These are phyloP conservation scores for Samia ricini DNA, from an alignment of 1,140 invertebrate species.

Conservation along the genomic window DNA sequence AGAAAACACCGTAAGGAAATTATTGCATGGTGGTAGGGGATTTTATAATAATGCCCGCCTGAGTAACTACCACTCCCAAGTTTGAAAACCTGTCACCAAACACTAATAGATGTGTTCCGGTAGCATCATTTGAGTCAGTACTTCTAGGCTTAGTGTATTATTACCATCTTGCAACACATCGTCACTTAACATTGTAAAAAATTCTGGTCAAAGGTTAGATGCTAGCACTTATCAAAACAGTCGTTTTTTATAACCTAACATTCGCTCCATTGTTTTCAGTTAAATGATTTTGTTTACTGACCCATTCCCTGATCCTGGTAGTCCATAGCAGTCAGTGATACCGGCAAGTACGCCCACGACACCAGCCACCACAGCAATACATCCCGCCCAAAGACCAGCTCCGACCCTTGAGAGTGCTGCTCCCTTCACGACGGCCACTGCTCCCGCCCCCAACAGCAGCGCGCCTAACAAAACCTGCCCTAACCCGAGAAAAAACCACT, in stretches of 20 bases:
- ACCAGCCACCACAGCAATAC: slow-evolving; percentile 77
- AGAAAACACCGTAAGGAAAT: too few species aligned
- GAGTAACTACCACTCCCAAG: too few species aligned
- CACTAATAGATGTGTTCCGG: too few species aligned
- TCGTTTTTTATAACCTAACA: not conserved
- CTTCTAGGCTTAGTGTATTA: too few species aligned
- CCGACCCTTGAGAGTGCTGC: slow-evolving; percentile 79
- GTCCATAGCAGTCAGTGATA: slow-evolving; percentile 78
- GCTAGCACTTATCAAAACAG: not conserved
- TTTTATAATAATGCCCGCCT: too few species aligned
- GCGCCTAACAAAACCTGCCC: slow-evolving; percentile 78
- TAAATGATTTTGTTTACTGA: slow-evolving; percentile 27
- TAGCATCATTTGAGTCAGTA: too few species aligned
- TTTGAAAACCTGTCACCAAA: too few species aligned
- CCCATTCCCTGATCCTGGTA: slow-evolving; percentile 63
- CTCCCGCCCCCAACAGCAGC: slow-evolving; percentile 78
- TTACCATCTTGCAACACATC: too few species aligned
- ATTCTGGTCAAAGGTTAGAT: not conserved
- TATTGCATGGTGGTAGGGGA: too few species aligned
- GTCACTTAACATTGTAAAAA: too few species aligned
- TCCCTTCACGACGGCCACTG: slow-evolving; percentile 78
- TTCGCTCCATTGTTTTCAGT: too few species aligned
- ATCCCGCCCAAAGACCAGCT: slow-evolving; percentile 80
- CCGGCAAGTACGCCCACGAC: slow-evolving; percentile 78
- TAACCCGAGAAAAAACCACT: slow-evolving; percentile 76